Evolutionary conservation across 2,888 invertebrate genomes (phyloP), one percentile per base, ranked within the genome.

Genomic region (Epinotia ramella): DNA sequence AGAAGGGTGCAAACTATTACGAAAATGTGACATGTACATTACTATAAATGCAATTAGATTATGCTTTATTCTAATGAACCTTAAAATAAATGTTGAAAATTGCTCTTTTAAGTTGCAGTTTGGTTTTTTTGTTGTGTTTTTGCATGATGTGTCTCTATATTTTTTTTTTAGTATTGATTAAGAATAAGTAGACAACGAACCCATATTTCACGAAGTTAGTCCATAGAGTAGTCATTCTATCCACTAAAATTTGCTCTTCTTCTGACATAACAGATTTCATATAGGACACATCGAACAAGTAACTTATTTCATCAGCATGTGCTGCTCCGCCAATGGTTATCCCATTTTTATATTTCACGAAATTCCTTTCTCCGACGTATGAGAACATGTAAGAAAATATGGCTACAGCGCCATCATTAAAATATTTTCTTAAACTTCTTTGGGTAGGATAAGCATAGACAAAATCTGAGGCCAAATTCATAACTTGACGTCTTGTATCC

Each of bases 171-270:
- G 46, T n/a, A 56, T 56, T 56, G 1, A 56, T 28, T 6, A 24
- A 16, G 1, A 60, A 16, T 46, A n/a, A 3, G 9, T 9, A 53
- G 56, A 49, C 49, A 66, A 78, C 81, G 40, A 81, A 86, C 86
- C 83, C 82, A 49, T 80, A 82, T 80, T 86, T 87, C 0, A 79
- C 85, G 66, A 87, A 87, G 60, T 87, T 86, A 0, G 86, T 77
- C 86, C 86, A 86, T 44, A 86, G 59, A 12, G 80, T 82, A 5
- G 84, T 85, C n/a, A 87, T 81, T 53, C 81, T 81, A 53, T 83
- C 80, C 46, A 83, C 80, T 13, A 80, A 74, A 9, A 79, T 16
- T 65, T 82, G 80, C 69, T 84, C 84, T 56, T 81, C 78, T 20
- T 56, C 40, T 24, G 62, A 53, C 67, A 63, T 68, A 0, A 63